These are phyloP conservation scores for Tragulus kanchil DNA, from an alignment of 2,113 vertebrate species.

Conservation along the genomic window DNA sequence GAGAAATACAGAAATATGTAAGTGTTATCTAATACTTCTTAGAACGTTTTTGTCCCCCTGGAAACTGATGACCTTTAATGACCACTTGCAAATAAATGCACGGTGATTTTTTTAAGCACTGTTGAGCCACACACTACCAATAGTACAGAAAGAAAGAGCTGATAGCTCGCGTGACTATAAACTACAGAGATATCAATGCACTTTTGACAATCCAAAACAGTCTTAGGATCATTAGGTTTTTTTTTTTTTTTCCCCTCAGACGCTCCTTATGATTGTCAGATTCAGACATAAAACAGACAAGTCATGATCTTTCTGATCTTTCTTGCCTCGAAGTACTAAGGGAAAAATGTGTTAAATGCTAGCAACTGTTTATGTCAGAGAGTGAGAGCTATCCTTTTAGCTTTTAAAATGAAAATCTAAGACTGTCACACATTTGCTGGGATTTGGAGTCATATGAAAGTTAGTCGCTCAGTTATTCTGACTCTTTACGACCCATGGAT, in stretches of 20 bases:
- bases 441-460: neutral
- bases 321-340: constrained; percentile 27
- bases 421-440: neutral
- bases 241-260: neutral
- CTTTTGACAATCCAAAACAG: constrained; percentile 74
- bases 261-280: constrained; percentile 12
- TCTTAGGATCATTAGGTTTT: neutral
- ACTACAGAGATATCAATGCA: neutral
- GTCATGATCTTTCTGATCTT: constrained; percentile 53
- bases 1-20: neutral
- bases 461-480: accelerated
- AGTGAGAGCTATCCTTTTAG: constrained; percentile 22
- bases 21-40: neutral
- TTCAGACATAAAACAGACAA: constrained; percentile 60
- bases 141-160: neutral
- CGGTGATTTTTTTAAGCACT: neutral
- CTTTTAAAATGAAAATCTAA: constrained; percentile 51
- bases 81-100: neutral
- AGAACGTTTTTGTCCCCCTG: neutral
- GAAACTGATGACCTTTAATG: neutral
- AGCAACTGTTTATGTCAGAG: constrained; percentile 30
- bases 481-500: neutral
- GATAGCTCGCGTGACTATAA: neutral
- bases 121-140: constrained; percentile 47
- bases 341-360: constrained; percentile 61